These are phyloP conservation scores for Lineus longissimus DNA, from an alignment of 1,140 invertebrate genomes.

Conservation along the genomic window DNA sequence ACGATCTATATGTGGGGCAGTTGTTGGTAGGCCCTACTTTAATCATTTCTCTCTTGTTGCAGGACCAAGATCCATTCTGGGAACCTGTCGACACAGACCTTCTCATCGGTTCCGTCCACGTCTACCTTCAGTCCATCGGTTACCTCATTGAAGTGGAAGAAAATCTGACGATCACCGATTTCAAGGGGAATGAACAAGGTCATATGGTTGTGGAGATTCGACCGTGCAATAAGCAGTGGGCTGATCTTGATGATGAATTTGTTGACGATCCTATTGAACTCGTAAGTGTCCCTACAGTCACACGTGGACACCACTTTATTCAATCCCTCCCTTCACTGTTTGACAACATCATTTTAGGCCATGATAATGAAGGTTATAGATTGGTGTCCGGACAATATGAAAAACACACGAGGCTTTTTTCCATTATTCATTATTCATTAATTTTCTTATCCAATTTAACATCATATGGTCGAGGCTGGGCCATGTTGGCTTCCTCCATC, in stretches of 20 bases:
- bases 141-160: slow-evolving; percentile 61
- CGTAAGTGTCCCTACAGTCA: slow-evolving; percentile 22
- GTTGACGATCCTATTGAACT: slow-evolving; percentile 57
- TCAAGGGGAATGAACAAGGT: slow-evolving; percentile 56
- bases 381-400: too few relatives aligned
- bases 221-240: slow-evolving; percentile 32
- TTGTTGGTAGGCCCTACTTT: neutral
- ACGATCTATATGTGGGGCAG: neutral
- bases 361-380: too few relatives aligned
- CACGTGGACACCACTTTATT: neutral
- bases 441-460: too few relatives aligned
- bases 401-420: too few relatives aligned
- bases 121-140: slow-evolving; percentile 60
- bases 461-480: too few relatives aligned
- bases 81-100: slow-evolving; percentile 59
- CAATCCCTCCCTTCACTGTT: neutral
- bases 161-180: slow-evolving; percentile 58
- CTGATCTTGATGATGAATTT: slow-evolving; percentile 54
- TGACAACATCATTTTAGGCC: too few relatives aligned
- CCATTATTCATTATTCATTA: too few relatives aligned
- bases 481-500: too few relatives aligned
- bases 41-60: slow-evolving; percentile 16
- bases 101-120: slow-evolving; percentile 58
- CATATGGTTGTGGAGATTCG: slow-evolving; percentile 12
- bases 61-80: slow-evolving; percentile 64